Conservation (phyloP, 2,113 vertebrate genomes). For the Heterotilapia buettikoferi region DNA sequence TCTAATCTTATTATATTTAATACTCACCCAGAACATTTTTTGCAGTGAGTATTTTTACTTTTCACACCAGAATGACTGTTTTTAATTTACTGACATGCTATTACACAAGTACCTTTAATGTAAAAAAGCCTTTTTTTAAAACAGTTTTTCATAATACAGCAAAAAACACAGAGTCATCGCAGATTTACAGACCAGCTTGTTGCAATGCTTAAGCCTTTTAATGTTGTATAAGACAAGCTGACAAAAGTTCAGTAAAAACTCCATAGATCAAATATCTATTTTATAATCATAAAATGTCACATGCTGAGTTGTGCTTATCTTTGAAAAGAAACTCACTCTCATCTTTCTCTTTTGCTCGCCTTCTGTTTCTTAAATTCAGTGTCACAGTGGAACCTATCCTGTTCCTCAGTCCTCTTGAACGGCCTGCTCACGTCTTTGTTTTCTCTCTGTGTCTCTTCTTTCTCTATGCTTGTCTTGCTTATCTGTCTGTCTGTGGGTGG, state of each 20-base stretch:
- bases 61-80: not conserved
- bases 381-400: not conserved
- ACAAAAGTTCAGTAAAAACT: not conserved
- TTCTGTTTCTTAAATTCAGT: not conserved
- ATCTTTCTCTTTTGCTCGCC: rapidly evolving
- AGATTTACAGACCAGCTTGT: not conserved
- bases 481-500: not conserved
- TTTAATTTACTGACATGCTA: not conserved
- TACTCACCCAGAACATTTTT: not conserved
- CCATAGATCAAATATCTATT: not conserved
- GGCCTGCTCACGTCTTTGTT: not conserved
- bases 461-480: not conserved
- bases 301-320: not conserved
- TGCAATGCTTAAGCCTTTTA: not conserved
- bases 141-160: not conserved
- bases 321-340: not conserved
- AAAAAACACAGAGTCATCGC: not conserved
- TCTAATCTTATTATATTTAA: not conserved
- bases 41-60: not conserved
- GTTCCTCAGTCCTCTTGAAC: not conserved
- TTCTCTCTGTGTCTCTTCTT: not conserved
- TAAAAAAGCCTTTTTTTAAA: not conserved
- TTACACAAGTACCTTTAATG: not conserved
- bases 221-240: not conserved
- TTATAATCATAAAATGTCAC: not conserved